Conservation (phyloP, 2,797 vertebrate species). For the Tokudaia tokunoshimensis region DNA sequence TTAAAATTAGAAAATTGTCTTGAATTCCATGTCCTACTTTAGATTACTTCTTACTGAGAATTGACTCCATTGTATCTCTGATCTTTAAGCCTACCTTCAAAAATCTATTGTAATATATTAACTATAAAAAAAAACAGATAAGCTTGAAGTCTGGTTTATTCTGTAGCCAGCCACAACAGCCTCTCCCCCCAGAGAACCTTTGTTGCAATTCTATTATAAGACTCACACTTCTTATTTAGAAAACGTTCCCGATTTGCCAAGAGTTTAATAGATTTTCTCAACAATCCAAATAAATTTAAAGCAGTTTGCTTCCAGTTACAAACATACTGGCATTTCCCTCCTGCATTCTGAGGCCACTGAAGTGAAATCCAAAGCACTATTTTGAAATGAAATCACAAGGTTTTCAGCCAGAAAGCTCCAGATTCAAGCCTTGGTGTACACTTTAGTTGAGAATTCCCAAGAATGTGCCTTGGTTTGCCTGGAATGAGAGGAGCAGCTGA, state of each 20-base stretch:
- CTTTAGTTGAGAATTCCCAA: neutral
- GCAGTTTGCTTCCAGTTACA: conserved; percentile 56
- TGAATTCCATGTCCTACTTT: neutral
- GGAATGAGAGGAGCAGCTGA: neutral
- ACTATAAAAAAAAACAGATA: conserved; percentile 43
- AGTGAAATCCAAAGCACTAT: conserved; percentile 38
- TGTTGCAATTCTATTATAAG: neutral
- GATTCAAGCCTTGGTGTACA: neutral
- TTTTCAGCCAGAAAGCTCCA: neutral
- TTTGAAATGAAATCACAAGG: conserved; percentile 49
- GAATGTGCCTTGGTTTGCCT: neutral
- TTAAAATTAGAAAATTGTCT: neutral
- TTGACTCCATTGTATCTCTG: conserved; percentile 14
- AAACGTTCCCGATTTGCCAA: conserved; percentile 57
- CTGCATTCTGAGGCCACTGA: neutral
- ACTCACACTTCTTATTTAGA: conserved; percentile 51
- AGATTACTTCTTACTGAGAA: neutral
- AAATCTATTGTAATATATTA: conserved; percentile 40
- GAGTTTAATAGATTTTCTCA: conserved; percentile 56
- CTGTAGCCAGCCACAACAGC: neutral
- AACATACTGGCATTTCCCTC: conserved; percentile 3
- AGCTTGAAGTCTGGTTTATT: conserved; percentile 8
- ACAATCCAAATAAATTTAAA: conserved; percentile 68
- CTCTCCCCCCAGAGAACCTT: neutral
- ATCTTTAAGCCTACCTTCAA: neutral